Evolutionary conservation across 2,113 vertebrate genomes (phyloP).

Genomic region (Hippocampus mohnikei): DNA sequence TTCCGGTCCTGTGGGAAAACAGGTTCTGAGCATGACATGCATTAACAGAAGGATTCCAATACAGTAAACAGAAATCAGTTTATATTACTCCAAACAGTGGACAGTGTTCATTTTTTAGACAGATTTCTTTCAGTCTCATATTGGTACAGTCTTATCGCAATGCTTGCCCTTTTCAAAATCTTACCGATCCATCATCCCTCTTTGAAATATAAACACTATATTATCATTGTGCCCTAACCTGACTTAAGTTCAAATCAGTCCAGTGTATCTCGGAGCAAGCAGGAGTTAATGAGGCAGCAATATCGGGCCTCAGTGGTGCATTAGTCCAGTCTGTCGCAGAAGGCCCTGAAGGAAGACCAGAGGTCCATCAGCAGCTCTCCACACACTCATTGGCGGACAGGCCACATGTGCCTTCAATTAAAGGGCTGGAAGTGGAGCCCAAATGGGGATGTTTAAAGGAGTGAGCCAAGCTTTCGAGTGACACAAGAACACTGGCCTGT

Average conservation of each 20-base stretch:
- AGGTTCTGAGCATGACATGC: conserved; percentile 25
- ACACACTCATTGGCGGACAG: conserved; percentile 24
- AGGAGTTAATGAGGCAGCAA: conserved; percentile 22
- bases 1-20: not conserved
- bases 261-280: conserved; percentile 23
- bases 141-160: conserved; percentile 5
- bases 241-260: conserved; percentile 22
- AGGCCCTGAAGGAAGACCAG: conserved; percentile 15
- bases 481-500: conserved; percentile 51
- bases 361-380: conserved; percentile 20
- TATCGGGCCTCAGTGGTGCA: conserved; percentile 13
- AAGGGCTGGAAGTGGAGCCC: conserved; percentile 32
- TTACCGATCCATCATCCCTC: conserved; percentile 2
- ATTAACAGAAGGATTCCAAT: conserved; percentile 17
- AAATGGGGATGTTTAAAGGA: conserved; percentile 36
- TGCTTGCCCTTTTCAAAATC: not conserved
- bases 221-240: conserved; percentile 12
- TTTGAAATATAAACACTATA: conserved; percentile 25
- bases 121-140: not conserved
- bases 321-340: conserved; percentile 15
- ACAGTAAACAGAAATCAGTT: conserved; percentile 3
- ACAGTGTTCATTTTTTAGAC: not conserved
- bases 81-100: not conserved
- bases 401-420: conserved; percentile 71
- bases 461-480: conserved; percentile 23